A percentile compares a stretch with the other conserved stretches of the same genome.
These are phyloP conservation scores for Heliangelus exortis DNA, from an alignment of 2,797 vertebrate species.

Conservation along the genomic window DNA sequence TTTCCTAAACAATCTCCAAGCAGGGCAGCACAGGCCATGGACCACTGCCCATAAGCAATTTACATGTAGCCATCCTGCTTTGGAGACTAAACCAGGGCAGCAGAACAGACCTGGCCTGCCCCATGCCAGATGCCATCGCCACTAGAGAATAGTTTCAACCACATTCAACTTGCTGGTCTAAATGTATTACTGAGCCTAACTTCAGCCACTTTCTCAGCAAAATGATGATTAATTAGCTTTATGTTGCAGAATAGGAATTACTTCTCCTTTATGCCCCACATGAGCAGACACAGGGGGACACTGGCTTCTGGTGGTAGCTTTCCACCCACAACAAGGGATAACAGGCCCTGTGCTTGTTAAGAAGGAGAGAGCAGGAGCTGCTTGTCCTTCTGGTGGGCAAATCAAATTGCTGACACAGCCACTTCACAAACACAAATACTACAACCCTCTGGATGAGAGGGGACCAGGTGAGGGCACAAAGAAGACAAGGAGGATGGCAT, in stretches of 20 bases:
- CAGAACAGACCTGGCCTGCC: not conserved
- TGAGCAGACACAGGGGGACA: not conserved
- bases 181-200: not conserved
- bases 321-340: not conserved
- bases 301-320: not conserved
- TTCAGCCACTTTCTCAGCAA: not conserved
- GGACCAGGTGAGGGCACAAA: not conserved
- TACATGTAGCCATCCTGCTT: not conserved
- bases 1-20: not conserved
- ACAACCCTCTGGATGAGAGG: not conserved
- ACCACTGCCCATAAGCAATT: not conserved
- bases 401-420: not conserved
- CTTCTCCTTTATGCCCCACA: not conserved
- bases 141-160: not conserved
- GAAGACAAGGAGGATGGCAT: not conserved
- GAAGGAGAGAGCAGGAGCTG: not conserved
- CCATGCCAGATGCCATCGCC: not conserved
- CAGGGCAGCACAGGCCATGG: not conserved
- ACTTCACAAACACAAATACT: not conserved
- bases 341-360: not conserved
- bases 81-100: not conserved
- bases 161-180: not conserved
- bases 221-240: not conserved
- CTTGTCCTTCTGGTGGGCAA: fast-evolving
- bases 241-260: not conserved